Conservation (phyloP, 2,888 invertebrate species). For the Carcina quercana region DNA sequence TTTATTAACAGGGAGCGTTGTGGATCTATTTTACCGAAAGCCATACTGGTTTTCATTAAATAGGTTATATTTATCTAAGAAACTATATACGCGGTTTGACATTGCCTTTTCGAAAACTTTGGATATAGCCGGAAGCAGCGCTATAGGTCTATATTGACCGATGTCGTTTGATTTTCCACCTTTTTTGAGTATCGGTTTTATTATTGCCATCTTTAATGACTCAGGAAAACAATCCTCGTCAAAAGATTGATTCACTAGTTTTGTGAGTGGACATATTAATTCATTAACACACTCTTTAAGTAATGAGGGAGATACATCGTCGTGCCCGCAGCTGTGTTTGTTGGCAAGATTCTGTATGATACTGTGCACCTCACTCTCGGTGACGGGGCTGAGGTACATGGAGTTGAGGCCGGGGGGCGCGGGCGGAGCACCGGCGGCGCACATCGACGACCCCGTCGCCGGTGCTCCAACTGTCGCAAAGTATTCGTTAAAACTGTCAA, state of each 20-base stretch:
- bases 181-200: conserved; percentile 14
- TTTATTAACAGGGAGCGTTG: conserved; percentile 3
- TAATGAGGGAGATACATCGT: conserved; percentile 8
- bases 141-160: conserved; percentile 13
- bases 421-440: neutral
- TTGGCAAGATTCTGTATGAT: conserved; percentile 9
- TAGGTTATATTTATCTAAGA: conserved; percentile 12
- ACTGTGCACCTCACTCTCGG: conserved; percentile 1
- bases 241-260: conserved; percentile 13
- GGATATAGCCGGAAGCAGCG: conserved; percentile 5
- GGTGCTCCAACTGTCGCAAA: conserved; percentile 3
- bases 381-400: conserved; percentile 4
- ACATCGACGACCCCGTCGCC: neutral
- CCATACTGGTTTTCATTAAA: conserved; percentile 11
- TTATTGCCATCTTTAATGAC: conserved; percentile 7
- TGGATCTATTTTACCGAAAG: conserved; percentile 8
- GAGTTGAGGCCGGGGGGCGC: neutral
- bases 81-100: conserved; percentile 4
- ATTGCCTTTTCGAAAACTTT: conserved; percentile 13
- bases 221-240: conserved; percentile 10
- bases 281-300: conserved; percentile 8
- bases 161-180: conserved; percentile 1
- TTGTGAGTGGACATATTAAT: conserved; percentile 5
- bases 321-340: conserved; percentile 9
- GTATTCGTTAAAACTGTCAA: conserved; percentile 10